phyloP scores from a whole-genome alignment of 2,113 vertebrate genomes.

The Microcebus tavaratra region DNA sequence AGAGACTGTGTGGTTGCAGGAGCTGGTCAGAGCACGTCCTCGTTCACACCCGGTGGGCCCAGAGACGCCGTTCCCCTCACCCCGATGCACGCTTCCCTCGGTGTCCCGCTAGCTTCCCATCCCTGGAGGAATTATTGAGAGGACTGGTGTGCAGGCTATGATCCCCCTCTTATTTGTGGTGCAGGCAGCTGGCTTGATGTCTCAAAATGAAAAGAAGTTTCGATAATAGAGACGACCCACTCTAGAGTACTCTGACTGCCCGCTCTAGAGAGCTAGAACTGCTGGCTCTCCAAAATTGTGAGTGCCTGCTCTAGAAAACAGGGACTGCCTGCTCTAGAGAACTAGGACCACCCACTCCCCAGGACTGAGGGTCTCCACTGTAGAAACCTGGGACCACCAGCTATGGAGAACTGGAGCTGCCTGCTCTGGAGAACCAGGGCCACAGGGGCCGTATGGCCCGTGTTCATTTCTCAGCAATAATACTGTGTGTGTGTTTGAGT shows the following conservation, averaged over 20 bases:
- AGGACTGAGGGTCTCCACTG: background rate
- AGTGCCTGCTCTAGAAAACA: background rate
- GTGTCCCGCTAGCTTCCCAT: background rate
- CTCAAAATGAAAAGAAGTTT: background rate
- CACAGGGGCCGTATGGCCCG: background rate
- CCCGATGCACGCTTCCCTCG: no score
- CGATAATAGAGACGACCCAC: no score
- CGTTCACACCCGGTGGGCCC: accelerated
- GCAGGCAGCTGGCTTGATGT: no score
- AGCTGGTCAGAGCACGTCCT: background rate
- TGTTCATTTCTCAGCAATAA: background rate
- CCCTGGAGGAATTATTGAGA: accelerated
- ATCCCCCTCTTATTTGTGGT: accelerated
- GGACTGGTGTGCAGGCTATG: accelerated
- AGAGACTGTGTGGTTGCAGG: background rate
- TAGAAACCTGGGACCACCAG: background rate
- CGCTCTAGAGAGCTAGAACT: background rate
- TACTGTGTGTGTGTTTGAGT: background rate
- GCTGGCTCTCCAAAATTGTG: accelerated
- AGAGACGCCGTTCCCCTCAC: background rate
- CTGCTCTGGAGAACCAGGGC: background rate
- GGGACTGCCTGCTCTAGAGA: background rate
- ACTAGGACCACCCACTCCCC: accelerated
- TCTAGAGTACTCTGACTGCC: background rate
- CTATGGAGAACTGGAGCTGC: no score